Evolutionary conservation across 2,113 vertebrate species (phyloP), one percentile per base, ranked within the genome.

Genomic region (Guaruba guarouba): DNA sequence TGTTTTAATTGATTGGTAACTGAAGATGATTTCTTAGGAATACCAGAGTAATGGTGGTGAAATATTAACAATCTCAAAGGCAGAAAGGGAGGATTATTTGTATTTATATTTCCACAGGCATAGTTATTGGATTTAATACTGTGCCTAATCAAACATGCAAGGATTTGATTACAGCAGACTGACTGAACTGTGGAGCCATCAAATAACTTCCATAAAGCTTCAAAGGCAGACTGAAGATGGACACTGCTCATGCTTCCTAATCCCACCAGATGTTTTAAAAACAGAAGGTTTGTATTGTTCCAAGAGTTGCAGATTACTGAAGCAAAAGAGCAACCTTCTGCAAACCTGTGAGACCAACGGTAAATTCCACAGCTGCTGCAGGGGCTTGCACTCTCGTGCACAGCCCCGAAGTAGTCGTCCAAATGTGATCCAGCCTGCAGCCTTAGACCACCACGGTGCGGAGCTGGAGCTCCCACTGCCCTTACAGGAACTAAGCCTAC

Each of bases 311-410:
- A 77, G 49, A 17, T 35, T 23, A 52, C 41, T n/a, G 75, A 85
- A 69, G 59, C 31, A 59, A 69, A 76, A 82, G 3, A 27, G 43
- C 46, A n/a, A 11, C 17, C 51, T 89, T 61, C 70, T 71, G 51
- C 69, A 84, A 54, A 31, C 13, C 14, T 39, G 3, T 0, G 0
- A 39, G 39, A 41, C 33, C 37, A 5, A 13, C 0, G 0, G 11
- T 5, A 33, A 71, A 29, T n/a, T 35, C 35, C 41, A 1, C 6
- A 31, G 17, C 25, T n/a, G 7, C 6, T 25, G 9, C n/a, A 25
- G 69, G 24, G 48, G 18, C 5, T n/a, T 3, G 1, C 39, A 13
- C 35, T 1, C 24, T 29, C 27, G 54, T 41, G 5, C 20, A n/a
- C 49, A 81, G n/a, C 37, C 61, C 44, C 33, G 3, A 2, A 7